Conservation (phyloP, 1,140 invertebrate species). For the Saxidomus purpurata region DNA sequence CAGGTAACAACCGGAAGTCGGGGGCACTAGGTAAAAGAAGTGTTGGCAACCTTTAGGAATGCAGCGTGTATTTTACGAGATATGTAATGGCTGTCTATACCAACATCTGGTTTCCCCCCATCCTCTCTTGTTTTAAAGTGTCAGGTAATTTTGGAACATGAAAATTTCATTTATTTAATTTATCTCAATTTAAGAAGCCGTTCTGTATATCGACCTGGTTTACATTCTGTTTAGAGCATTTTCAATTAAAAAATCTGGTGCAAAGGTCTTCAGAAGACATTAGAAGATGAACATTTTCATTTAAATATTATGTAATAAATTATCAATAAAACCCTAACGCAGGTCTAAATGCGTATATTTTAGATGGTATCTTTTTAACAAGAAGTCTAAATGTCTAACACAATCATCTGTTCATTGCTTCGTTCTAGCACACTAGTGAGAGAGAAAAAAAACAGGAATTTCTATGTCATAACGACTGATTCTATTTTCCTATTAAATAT, state of each 20-base stretch:
- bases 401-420: too few relatives aligned
- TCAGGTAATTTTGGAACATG: conserved; percentile 55
- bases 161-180: conserved; percentile 56
- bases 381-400: too few relatives aligned
- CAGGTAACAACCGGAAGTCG: conserved; percentile 44
- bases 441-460: too few relatives aligned
- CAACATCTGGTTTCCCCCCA: conserved; percentile 33
- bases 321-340: too few relatives aligned
- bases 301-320: too few relatives aligned
- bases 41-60: conserved; percentile 47
- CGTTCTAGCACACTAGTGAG: too few relatives aligned
- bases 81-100: conserved; percentile 15
- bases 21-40: conserved; percentile 34
- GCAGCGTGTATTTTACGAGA: conserved; percentile 20
- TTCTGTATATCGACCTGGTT: neutral
- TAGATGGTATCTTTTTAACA: too few relatives aligned
- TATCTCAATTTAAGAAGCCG: conserved; percentile 14
- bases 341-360: too few relatives aligned
- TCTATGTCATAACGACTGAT: too few relatives aligned
- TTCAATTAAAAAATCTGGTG: neutral
- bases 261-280: neutral
- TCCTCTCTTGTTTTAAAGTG: conserved; percentile 37
- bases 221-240: neutral
- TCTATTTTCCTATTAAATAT: too few relatives aligned
- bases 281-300: neutral